Conservation (phyloP, 1,140 invertebrate species). For the Drosophila cardini region DNA sequence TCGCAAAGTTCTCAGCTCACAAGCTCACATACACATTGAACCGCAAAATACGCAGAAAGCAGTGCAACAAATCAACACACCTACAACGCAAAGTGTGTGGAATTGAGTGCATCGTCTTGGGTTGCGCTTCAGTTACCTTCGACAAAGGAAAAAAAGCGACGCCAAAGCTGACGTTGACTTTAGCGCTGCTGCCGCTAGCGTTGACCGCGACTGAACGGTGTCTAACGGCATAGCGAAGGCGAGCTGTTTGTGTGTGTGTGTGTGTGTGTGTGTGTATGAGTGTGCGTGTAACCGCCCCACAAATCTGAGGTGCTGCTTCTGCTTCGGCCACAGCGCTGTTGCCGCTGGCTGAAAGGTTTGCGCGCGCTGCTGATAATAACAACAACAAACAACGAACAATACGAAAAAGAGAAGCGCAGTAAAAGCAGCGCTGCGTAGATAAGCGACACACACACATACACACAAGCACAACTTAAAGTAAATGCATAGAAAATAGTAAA, state of each 20-base stretch:
- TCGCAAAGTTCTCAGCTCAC: not conserved
- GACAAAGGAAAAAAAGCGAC: constrained; percentile 60
- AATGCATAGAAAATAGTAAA: constrained; percentile 38
- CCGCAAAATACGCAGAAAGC: constrained; percentile 49
- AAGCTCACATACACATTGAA: constrained; percentile 25
- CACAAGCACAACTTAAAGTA: constrained; percentile 16
- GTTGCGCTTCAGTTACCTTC: constrained; percentile 77
- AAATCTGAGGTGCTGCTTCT: constrained; percentile 23
- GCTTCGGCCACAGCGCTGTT: not conserved
- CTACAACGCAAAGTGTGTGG: constrained; percentile 41
- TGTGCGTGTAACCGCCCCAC: constrained; percentile 1
- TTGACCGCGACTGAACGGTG: constrained; percentile 26
- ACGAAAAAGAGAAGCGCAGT: constrained; percentile 50
- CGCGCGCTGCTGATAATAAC: constrained; percentile 57
- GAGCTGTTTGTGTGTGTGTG: constrained; percentile 9
- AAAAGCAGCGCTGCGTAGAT: constrained; percentile 68
- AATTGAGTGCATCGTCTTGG: constrained; percentile 50
- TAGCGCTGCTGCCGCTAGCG: constrained; percentile 20
- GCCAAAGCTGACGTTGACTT: constrained; percentile 9
- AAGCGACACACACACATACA: constrained; percentile 44
- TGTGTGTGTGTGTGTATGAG: not conserved
- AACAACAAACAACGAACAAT: constrained; percentile 12
- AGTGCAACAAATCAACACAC: constrained; percentile 39
- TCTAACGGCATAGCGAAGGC: constrained; percentile 36
- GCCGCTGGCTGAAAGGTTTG: constrained; percentile 35